A percentile compares a stretch with the other conserved stretches of the same genome.
Evolutionary conservation across 2,888 invertebrate species (phyloP).

Genomic region (Polylopha cassiicola): DNA sequence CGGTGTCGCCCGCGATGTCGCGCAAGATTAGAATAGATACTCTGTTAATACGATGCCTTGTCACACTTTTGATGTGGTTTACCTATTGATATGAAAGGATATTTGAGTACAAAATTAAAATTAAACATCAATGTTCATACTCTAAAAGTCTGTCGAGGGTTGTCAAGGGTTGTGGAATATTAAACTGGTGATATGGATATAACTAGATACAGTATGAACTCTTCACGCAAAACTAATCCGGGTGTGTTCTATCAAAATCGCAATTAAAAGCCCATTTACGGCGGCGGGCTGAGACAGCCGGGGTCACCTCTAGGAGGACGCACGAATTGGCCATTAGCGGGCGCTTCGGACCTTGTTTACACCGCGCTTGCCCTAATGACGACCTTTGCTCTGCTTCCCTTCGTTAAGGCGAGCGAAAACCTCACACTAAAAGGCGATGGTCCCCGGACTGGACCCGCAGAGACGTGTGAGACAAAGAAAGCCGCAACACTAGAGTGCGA

Average conservation of each 20-base stretch:
- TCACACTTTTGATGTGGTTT: conserved; percentile 15
- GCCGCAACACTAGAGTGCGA: conserved; percentile 43
- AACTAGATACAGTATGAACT: too few relatives aligned
- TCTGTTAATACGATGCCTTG: conserved; percentile 18
- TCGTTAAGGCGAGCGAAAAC: conserved; percentile 77
- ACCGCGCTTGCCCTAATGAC: conserved; percentile 78
- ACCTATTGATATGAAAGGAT: conserved; percentile 7
- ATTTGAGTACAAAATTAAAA: too few relatives aligned
- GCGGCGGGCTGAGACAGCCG: conserved; percentile 60
- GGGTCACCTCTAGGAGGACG: conserved; percentile 73
- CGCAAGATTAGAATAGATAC: conserved; percentile 45
- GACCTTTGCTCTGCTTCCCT: conserved; percentile 78
- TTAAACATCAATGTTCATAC: too few relatives aligned
- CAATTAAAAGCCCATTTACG: conserved; percentile 76
- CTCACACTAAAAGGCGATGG: conserved; percentile 75
- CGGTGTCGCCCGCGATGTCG: conserved; percentile 37
- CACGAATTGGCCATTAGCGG: conserved; percentile 78
- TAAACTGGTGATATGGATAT: too few relatives aligned
- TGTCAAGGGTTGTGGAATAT: too few relatives aligned
- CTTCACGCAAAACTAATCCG: conserved; percentile 61
- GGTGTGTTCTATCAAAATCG: conserved; percentile 68
- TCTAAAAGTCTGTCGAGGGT: too few relatives aligned
- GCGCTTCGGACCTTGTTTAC: conserved; percentile 77
- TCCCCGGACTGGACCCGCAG: conserved; percentile 66
- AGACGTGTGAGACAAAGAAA: conserved; percentile 62